Evolutionary conservation across 2,797 vertebrate species (phyloP), one percentile per base, ranked within the genome.

Genomic region (Macropodus opercularis): DNA sequence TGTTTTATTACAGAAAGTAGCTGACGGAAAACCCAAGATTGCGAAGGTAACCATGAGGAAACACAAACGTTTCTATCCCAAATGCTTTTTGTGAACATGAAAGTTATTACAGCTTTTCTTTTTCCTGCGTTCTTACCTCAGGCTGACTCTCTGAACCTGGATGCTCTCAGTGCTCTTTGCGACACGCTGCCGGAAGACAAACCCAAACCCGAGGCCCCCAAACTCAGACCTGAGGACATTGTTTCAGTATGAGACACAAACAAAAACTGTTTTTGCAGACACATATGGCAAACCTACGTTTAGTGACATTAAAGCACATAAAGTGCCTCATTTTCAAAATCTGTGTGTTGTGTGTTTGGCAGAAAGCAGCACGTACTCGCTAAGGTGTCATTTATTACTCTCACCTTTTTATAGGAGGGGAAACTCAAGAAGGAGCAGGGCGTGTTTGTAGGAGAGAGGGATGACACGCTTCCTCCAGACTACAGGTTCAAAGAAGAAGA

Each of bases 181-280:
- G 88, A 89, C 77, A 68, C 64, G 0, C 57, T 93, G 51, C 55
- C 79, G 3, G 32, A 24, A 18, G 65, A 87, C 26, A 47, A 44
- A 75, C 85, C 88, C 3, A 80, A 67, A 43, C 85, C 87, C 3
- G 70, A 90, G 58, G 10, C 71, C 18, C 85, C 91, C 2, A 63
- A 90, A 74, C 67, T 90, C 58, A 84, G 60, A 72, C 91, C 91
- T 2, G 79, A 88, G 48, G 89, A 93, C 56, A 75, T 93, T 0
- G 85, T 94, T 23, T 52, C 77, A 48, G 92, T 93, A 89, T 7
- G 59, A 5, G 26, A 40, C 10, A 10, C 19, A 56, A 5, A 23
- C 26, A 2, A n/a, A n/a, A n/a, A n/a, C n/a, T n/a, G n/a, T n/a
- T n/a, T n/a, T n/a, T n/a, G n/a, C n/a, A n/a, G n/a, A n/a, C n/a